Base-by-base conservation (phyloP, 2,888 invertebrate species). In the Tipula vernalis region DNA sequence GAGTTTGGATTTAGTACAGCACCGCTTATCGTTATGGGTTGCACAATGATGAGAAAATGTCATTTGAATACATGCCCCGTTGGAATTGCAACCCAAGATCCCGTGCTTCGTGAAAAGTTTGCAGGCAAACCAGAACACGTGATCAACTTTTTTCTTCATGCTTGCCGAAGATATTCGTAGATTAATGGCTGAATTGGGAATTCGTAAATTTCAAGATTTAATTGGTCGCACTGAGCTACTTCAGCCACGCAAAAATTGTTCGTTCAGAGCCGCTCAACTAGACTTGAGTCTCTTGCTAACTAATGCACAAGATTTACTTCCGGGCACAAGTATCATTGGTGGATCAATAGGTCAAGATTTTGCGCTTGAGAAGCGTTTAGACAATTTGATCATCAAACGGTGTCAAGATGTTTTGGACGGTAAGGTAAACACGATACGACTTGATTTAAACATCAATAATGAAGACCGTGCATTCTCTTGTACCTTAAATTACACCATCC, bases 41-140 rank as follows among this genome's bases (percentile, higher is more conserved):
- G 99, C 90, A 99, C 99, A 0, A 99, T 99, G 99, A 99, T 99
- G 99, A 94, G 99, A 87, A 99, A 99, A 91, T 99, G 99, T 90
- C 99, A 99, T 91, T 93, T 99, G 89, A 99, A 99, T 92, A 99
- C 99, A 6, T 99, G 99, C 89, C 99, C 99, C 0, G 99, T 99
- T 87, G 99, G 99, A 88, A 97, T 99, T 90, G 99, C 99, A 1
- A 99, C 99, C 0, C 99, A 99, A 92, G 99, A 99, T 93, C 99
- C 99, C 0, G 94, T 96, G 13, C 93, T 99, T 86, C 94, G 99
- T 39, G 96, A 97, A 91, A 99, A 99, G 92, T 99, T 99, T 92
- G 96, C 96, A 83, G 99, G 99, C 83, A 97, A 98, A 90, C 99
- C 99, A 0, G 99, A 99, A 90, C 96, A 99, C 91, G 98, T 99